A percentile compares a stretch with the other conserved stretches of the same genome.
phyloP scores from a whole-genome alignment of 2,113 vertebrate species.

The Sphaerodactylus townsendi region DNA sequence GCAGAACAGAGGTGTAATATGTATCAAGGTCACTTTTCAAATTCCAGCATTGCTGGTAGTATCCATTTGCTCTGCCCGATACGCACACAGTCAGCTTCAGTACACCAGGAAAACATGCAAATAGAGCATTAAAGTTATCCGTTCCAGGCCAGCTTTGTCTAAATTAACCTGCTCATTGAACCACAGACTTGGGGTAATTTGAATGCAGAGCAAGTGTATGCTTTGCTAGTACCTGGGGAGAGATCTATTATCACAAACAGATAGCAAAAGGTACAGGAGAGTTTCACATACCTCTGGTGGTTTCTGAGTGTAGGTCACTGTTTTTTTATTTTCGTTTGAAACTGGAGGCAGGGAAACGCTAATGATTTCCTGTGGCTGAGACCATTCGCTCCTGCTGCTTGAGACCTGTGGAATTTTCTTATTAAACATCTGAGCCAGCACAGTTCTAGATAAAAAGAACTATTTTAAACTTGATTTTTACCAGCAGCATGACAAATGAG shows the following conservation, averaged over 20 bases:
- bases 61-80: neutral
- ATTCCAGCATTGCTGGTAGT: neutral
- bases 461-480: neutral
- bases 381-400: neutral
- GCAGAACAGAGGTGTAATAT: neutral
- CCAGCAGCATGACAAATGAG: neutral
- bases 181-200: neutral
- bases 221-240: neutral
- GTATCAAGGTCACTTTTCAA: neutral
- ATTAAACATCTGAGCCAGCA: neutral
- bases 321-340: neutral
- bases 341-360: neutral
- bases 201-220: neutral
- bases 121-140: neutral
- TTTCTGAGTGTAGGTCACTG: neutral
- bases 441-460: neutral
- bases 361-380: neutral
- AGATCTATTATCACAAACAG: neutral
- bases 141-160: rapidly evolving
- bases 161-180: neutral
- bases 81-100: neutral
- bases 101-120: neutral
- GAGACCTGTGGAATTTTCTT: neutral
- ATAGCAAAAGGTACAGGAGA: neutral
- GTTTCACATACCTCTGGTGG: neutral